phyloP scores from a whole-genome alignment of 2,888 invertebrate species.

The Craniophora ligustri region DNA sequence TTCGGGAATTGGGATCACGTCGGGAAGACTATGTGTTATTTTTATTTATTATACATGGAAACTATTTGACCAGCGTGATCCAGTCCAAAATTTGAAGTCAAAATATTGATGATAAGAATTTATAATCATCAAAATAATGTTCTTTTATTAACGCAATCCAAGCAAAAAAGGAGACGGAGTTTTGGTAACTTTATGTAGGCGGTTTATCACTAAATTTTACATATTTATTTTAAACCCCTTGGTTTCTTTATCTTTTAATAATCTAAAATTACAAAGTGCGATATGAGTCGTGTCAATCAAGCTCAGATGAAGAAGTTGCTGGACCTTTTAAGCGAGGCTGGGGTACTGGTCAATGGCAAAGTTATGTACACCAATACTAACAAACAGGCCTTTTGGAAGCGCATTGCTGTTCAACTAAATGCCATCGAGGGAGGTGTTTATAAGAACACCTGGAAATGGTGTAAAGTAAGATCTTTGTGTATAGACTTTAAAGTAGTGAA shows the following conservation, averaged over 20 bases:
- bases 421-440: conserved; percentile 61
- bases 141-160: too few relatives aligned
- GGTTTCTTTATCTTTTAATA: background rate
- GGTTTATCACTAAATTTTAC: conserved; percentile 4
- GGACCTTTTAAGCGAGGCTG: conserved; percentile 63
- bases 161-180: too few relatives aligned
- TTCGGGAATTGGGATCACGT: too few relatives aligned
- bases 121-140: too few relatives aligned
- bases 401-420: conserved; percentile 61
- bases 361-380: conserved; percentile 61
- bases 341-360: conserved; percentile 60
- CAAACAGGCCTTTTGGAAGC: conserved; percentile 65
- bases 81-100: conserved; percentile 1
- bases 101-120: conserved; percentile 10
- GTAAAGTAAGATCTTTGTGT: conserved; percentile 56
- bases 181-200: background rate
- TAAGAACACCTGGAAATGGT: conserved; percentile 68
- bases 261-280: background rate
- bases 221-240: too few relatives aligned
- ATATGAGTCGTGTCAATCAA: conserved; percentile 58
- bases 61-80: background rate
- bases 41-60: too few relatives aligned
- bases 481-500: too few relatives aligned
- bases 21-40: too few relatives aligned
- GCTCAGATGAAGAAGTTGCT: conserved; percentile 64